These are phyloP conservation scores for Brachypodius melanocephalos DNA, from an alignment of 2,113 vertebrate species.

Conservation along the genomic window DNA sequence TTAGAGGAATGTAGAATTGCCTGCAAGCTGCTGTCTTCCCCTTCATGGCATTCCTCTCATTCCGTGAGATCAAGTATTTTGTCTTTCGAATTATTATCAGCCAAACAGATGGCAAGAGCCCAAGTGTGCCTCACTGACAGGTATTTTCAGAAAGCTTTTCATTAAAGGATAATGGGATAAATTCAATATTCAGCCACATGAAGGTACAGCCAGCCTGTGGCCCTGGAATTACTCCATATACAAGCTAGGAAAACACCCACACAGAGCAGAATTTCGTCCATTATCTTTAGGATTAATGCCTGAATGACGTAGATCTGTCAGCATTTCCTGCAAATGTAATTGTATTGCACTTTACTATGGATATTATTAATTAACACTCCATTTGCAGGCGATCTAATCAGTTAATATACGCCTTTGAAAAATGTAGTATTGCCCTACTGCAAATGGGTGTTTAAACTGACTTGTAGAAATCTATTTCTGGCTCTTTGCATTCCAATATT, in stretches of 20 bases:
- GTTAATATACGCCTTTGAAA: not conserved
- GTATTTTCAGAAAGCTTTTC: constrained; percentile 25
- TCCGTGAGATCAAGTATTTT: not conserved
- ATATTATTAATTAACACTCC: constrained; percentile 39
- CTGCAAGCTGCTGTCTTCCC: not conserved
- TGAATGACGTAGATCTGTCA: not conserved
- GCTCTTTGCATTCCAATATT: not conserved
- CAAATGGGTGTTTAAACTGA: constrained; percentile 35
- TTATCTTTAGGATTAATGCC: constrained; percentile 31
- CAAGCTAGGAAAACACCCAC: not conserved
- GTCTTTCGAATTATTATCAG: not conserved
- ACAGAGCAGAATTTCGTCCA: not conserved
- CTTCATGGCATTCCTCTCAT: not conserved
- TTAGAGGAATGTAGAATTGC: not conserved
- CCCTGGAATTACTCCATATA: not conserved
- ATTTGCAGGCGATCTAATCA: constrained; percentile 43
- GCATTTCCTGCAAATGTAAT: constrained; percentile 17
- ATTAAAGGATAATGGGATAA: not conserved
- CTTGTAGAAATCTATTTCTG: constrained; percentile 40
- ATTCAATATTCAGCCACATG: not conserved
- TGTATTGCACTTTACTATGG: not conserved
- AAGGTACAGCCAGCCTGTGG: not conserved
- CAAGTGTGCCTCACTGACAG: not conserved
- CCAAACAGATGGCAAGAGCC: not conserved
- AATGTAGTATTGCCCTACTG: not conserved